These are phyloP conservation scores for Margarornis squamiger DNA, from an alignment of 2,797 vertebrate genomes.

Conservation along the genomic window DNA sequence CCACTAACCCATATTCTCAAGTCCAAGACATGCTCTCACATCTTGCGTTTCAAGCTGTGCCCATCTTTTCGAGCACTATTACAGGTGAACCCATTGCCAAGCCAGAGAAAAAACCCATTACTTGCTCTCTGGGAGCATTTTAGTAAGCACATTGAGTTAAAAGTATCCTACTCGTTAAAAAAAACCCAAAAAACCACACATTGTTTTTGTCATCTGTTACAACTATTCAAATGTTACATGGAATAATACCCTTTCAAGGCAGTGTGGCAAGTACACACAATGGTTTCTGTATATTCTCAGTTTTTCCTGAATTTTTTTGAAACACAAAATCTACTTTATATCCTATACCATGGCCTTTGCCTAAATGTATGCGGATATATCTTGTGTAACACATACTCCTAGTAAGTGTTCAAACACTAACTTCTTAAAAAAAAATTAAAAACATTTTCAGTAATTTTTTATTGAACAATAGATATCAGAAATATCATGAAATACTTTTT, in stretches of 20 bases:
- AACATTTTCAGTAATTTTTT: neutral
- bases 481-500: rapidly evolving
- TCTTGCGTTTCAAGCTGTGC: neutral
- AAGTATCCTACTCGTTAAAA: neutral
- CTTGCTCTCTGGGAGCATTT: neutral
- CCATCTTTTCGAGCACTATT: neutral
- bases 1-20: neutral
- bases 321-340: neutral
- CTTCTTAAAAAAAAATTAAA: neutral
- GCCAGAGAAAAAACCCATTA: neutral
- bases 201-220: neutral
- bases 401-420: neutral
- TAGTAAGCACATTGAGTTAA: neutral
- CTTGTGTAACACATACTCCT: neutral
- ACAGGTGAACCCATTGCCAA: neutral
- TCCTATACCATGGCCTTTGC: rapidly evolving
- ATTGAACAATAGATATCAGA: neutral
- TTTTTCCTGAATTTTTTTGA: neutral
- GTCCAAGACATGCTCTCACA: neutral
- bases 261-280: neutral
- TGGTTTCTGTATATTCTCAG: neutral
- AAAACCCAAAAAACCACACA: rapidly evolving
- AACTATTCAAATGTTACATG: neutral
- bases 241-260: neutral
- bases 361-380: neutral